Conservation (phyloP, 2,113 vertebrate species). For the Brienomyrus longianalis region DNA sequence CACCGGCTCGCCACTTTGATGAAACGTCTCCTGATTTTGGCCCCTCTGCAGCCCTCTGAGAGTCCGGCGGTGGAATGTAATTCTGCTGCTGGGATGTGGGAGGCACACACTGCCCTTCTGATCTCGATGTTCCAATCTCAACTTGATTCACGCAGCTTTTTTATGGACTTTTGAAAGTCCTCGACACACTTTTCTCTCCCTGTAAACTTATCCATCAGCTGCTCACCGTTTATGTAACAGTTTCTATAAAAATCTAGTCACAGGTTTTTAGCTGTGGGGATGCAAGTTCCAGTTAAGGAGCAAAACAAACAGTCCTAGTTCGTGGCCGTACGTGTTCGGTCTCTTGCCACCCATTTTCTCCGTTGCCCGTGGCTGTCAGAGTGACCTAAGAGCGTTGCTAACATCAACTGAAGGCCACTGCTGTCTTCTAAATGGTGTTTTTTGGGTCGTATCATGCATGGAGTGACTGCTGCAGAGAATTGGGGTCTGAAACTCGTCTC, state of each 20-base stretch:
- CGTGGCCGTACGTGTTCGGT: not conserved
- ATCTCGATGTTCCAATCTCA: not conserved
- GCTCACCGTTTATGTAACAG: slow-evolving; percentile 5
- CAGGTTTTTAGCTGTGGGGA: not conserved
- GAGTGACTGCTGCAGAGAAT: not conserved
- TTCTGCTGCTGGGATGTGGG: slow-evolving; percentile 9
- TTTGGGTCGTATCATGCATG: not conserved
- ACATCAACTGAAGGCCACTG: not conserved
- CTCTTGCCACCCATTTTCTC: not conserved
- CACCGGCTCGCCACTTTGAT: not conserved
- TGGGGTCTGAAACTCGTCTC: not conserved
- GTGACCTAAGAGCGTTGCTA: not conserved
- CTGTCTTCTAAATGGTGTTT: not conserved
- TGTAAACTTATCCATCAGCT: slow-evolving; percentile 13
- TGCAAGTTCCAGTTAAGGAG: not conserved
- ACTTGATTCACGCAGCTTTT: slow-evolving; percentile 9
- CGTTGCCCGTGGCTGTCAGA: not conserved
- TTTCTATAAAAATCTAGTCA: slow-evolving; percentile 2
- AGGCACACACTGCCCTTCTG: not conserved
- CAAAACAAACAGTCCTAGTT: not conserved
- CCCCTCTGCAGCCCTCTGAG: not conserved
- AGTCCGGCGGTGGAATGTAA: not conserved
- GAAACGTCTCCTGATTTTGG: not conserved
- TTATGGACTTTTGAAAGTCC: not conserved
- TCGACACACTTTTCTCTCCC: slow-evolving; percentile 5